Percentiles rank a stretch among this genome's conserved stretches.
These are phyloP conservation scores for Pseudococcus viburni DNA, from an alignment of 2,888 invertebrate species.

Conservation along the genomic window DNA sequence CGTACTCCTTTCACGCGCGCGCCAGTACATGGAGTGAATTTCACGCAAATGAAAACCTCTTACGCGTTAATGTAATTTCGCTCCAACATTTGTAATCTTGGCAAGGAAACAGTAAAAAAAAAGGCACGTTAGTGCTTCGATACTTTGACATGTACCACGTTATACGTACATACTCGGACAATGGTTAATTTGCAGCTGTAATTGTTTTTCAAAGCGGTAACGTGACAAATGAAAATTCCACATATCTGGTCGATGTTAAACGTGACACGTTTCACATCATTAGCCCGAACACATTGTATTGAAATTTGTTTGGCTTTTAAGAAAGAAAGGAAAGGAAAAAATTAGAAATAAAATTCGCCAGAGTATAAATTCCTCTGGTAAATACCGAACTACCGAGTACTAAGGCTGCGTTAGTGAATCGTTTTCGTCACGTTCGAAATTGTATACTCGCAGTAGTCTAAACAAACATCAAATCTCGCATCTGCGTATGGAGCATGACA, in stretches of 20 bases:
- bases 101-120: background rate
- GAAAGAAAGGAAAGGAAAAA: background rate
- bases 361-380: background rate
- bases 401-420: background rate
- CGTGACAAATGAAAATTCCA: slow-evolving; percentile 43
- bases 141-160: background rate
- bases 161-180: background rate
- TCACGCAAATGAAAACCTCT: background rate
- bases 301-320: slow-evolving; percentile 14
- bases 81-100: background rate
- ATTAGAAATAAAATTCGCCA: background rate
- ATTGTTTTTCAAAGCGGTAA: slow-evolving; percentile 37
- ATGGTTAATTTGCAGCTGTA: slow-evolving; percentile 31
- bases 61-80: background rate
- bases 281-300: slow-evolving; percentile 18
- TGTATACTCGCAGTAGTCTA: background rate
- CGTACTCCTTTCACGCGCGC: background rate
- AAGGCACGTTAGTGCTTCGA: background rate
- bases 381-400: background rate
- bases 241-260: slow-evolving; percentile 21
- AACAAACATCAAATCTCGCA: slow-evolving; percentile 33
- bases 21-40: background rate
- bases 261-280: slow-evolving; percentile 43
- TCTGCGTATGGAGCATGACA: background rate
- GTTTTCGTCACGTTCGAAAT: slow-evolving; percentile 36